phyloP scores from a whole-genome alignment of 2,113 vertebrate species.

The Dascyllus trimaculatus region DNA sequence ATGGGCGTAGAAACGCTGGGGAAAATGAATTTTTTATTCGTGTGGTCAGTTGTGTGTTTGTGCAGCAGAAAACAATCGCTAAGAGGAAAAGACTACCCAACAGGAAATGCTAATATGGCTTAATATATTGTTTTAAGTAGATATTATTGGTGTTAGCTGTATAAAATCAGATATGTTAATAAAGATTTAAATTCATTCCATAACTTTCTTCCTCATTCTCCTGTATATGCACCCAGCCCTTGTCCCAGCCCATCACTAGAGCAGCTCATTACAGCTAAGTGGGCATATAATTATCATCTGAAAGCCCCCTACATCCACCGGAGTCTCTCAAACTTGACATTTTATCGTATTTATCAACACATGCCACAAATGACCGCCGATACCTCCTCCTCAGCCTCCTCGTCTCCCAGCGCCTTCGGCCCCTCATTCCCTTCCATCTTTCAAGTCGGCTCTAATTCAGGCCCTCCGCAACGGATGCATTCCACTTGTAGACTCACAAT shows the following conservation, averaged over 20 bases:
- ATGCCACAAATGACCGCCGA: constrained; percentile 92
- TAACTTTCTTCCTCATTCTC: not conserved
- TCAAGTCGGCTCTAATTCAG: constrained; percentile 92
- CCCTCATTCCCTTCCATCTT: constrained; percentile 72
- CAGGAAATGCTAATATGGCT: too few species aligned
- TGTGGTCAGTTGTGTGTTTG: too few species aligned
- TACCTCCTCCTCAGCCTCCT: constrained; percentile 88
- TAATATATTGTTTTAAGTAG: too few species aligned
- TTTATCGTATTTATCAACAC: constrained; percentile 98
- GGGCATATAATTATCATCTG: constrained; percentile 89
- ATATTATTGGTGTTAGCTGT: not conserved
- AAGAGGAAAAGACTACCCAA: too few species aligned
- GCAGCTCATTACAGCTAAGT: constrained; percentile 72
- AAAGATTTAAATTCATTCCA: not conserved
- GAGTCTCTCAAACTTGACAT: constrained; percentile 96
- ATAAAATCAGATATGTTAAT: not conserved
- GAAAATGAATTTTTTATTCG: too few species aligned
- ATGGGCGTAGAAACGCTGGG: too few species aligned
- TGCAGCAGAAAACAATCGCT: too few species aligned
- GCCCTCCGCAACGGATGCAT: constrained; percentile 85
- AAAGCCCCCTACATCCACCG: constrained; percentile 90
- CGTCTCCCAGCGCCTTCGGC: constrained; percentile 84
- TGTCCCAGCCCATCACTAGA: constrained; percentile 30
- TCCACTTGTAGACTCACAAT: constrained; percentile 97
- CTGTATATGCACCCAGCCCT: constrained; percentile 14